Evolutionary conservation across 2,113 vertebrate species (phyloP), one percentile per base, ranked within the genome.

Genomic region (Ochotona curzoniae): DNA sequence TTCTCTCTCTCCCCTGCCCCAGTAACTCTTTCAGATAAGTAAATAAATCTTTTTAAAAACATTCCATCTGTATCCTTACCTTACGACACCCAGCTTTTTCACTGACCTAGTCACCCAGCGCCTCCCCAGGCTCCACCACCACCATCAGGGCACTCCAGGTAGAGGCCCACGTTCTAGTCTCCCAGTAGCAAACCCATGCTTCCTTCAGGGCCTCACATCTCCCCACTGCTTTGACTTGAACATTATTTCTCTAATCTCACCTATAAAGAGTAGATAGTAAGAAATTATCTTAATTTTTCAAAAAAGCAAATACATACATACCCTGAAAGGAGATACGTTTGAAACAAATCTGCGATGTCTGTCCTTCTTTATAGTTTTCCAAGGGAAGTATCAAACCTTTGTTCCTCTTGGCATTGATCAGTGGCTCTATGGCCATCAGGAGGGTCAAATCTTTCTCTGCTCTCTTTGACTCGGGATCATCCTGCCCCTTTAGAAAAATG

Each of bases 371-470:
- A n/a, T 35, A 87, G 17, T 71, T 87, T 75, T 95, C 96, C 38
- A 28, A 76, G 88, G 93, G 0, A 80, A 94, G 91, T 78, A 96
- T 79, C 44, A 28, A 13, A 0, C 71, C 91, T 38, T 89, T 96
- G 89, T 57, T 95, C 94, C 78, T 98, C 93, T 98, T 98, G 35
- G 96, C 83, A n/a, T 97, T 98, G 57, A 98, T 73, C 79, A 99
- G 47, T 35, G 94, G 97, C 73, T 98, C 98, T 92, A 98, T 97
- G 21, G 98, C 91, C 15, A 97, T 60, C 54, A 99, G 98, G 95
- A 99, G 97, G 44, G 90, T 97, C 54, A 99, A 97, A 92, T 99
- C 99, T 93, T 96, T 94, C 97, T 98, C 98, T 84, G 98, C 98
- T 96, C 97, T 99, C 96, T 98, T 98, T 96, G 98, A 98, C 10